These are phyloP conservation scores for Corticium candelabrum DNA, from an alignment of 37 sponge, comb jelly and placozoan genomes.

Conservation along the genomic window DNA sequence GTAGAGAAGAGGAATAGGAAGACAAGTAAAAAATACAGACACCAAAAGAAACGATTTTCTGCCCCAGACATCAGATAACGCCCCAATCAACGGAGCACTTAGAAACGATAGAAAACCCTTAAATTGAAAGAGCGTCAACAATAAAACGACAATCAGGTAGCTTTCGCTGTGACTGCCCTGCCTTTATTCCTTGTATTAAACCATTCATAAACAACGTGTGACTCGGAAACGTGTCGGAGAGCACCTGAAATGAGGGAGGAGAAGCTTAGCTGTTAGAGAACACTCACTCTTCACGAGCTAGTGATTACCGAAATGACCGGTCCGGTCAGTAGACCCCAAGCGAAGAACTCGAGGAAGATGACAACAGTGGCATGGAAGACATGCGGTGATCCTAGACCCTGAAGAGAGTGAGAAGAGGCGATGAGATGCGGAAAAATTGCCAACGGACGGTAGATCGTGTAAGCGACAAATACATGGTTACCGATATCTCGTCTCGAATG, in stretches of 20 bases:
- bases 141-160: no score
- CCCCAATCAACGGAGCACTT: constrained; percentile 83
- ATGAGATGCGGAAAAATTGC: no score
- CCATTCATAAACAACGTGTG: constrained; percentile 86
- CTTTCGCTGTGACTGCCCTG: background rate
- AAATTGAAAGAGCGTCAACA: background rate
- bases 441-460: no score
- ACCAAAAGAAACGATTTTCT: constrained; percentile 77
- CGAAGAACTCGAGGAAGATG: constrained; percentile 92
- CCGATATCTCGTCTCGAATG: no score
- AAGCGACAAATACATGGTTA: no score
- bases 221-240: constrained; percentile 59
- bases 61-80: constrained; percentile 88
- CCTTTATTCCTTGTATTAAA: constrained; percentile 87
- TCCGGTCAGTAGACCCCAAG: constrained; percentile 88
- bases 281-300: no score
- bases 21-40: constrained; percentile 81
- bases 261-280: background rate
- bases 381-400: constrained; percentile 82
- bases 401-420: no score
- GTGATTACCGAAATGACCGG: constrained; percentile 66
- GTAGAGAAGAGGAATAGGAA: constrained; percentile 70
- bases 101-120: constrained; percentile 87
- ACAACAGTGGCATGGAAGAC: constrained; percentile 82
- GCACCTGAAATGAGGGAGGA: constrained; percentile 23